Percentiles rank a stretch among this genome's conserved stretches.
These are phyloP conservation scores for Micromys minutus DNA, from an alignment of 2,113 vertebrate species.

Conservation along the genomic window DNA sequence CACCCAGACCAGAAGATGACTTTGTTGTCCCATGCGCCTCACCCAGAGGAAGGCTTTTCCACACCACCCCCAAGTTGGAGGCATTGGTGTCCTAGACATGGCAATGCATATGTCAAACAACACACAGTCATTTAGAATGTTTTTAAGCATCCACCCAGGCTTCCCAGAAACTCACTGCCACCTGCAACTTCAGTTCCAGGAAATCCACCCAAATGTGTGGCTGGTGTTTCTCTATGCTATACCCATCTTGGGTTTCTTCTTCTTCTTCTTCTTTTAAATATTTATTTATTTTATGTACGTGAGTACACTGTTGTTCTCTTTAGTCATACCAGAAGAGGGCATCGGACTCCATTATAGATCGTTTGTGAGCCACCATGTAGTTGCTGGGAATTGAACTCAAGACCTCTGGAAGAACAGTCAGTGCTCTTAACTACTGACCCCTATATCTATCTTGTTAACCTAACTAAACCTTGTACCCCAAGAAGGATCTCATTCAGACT, in stretches of 20 bases:
- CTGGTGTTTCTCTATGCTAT: background rate
- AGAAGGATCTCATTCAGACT: background rate
- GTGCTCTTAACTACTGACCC: no score
- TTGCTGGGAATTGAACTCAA: no score
- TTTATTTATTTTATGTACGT: no score
- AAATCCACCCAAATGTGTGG: background rate
- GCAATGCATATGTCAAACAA: background rate
- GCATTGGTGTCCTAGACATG: background rate
- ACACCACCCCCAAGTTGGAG: background rate
- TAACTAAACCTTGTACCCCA: background rate
- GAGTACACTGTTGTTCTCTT: no score
- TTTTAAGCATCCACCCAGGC: background rate
- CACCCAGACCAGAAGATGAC: background rate
- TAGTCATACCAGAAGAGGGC: no score
- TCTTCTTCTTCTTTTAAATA: no score
- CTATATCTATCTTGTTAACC: no score
- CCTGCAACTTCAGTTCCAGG: background rate
- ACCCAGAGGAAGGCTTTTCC: background rate
- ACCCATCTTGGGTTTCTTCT: no score
- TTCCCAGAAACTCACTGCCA: background rate
- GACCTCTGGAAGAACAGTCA: no score
- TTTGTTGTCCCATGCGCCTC: background rate
- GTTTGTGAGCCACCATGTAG: no score
- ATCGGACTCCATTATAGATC: no score
- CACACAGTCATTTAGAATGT: background rate